A percentile compares a stretch with the other conserved stretches of the same genome.
These are phyloP conservation scores for Auanema freiburgensis DNA, from an alignment of 2,888 invertebrate genomes.

Conservation along the genomic window DNA sequence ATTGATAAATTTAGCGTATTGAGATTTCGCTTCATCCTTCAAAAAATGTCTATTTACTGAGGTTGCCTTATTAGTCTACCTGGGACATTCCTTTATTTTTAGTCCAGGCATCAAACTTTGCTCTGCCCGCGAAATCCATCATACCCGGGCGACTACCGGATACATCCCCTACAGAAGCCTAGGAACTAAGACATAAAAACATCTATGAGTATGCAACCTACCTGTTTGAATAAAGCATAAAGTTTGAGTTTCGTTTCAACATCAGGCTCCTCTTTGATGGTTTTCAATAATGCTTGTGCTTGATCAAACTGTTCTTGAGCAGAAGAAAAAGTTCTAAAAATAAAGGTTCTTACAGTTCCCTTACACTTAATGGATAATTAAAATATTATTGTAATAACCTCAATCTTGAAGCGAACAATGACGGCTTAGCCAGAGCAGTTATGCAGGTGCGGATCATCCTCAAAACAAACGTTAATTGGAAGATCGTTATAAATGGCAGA, in stretches of 20 bases:
- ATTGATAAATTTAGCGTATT: slow-evolving; percentile 68
- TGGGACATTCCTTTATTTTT: slow-evolving; percentile 67
- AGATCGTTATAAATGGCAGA: too few species aligned
- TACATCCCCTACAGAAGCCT: slow-evolving; percentile 66
- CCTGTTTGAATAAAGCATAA: slow-evolving; percentile 71
- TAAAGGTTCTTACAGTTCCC: background rate
- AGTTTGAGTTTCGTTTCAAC: slow-evolving; percentile 69
- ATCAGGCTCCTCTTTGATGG: slow-evolving; percentile 66
- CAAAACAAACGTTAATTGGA: too few species aligned
- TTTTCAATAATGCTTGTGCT: slow-evolving; percentile 56
- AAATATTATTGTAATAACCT: too few species aligned
- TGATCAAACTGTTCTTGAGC: slow-evolving; percentile 37
- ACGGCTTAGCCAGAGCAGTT: too few species aligned
- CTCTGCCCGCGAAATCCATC: slow-evolving; percentile 70
- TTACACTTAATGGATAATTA: too few species aligned
- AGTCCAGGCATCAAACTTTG: slow-evolving; percentile 71
- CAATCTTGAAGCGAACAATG: too few species aligned
- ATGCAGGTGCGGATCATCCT: too few species aligned
- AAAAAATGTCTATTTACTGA: slow-evolving; percentile 10
- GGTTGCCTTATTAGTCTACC: slow-evolving; percentile 61
- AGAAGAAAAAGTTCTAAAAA: slow-evolving; percentile 12
- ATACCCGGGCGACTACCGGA: slow-evolving; percentile 69
- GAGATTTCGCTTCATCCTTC: slow-evolving; percentile 68
- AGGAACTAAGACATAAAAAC: too few species aligned
- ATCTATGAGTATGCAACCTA: slow-evolving; percentile 35